Percentiles rank a stretch among this genome's conserved stretches.
These are phyloP conservation scores for Chaetogeoica ovagalla DNA, from an alignment of 2,888 invertebrate species.

Conservation along the genomic window DNA sequence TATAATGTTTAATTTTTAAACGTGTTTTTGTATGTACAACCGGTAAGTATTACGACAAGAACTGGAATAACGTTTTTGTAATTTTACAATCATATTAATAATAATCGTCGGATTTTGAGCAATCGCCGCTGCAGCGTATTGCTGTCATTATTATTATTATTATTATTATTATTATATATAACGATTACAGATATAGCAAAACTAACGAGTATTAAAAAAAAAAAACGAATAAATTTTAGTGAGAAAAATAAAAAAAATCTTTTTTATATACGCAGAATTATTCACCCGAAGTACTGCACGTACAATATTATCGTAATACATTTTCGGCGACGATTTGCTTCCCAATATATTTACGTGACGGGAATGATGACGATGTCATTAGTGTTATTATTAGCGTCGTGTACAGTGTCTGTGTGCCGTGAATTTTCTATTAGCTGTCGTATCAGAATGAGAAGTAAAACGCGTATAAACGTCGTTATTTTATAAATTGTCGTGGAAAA, in stretches of 20 bases:
- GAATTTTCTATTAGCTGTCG: not conserved
- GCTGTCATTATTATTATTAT: not conserved
- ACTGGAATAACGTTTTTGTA: not conserved
- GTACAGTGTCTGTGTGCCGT: not conserved
- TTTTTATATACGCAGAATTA: too few relatives aligned
- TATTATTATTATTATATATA: too few relatives aligned
- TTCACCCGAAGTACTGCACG: too few relatives aligned
- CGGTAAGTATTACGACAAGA: not conserved
- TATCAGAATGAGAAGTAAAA: not conserved
- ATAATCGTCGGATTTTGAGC: not conserved
- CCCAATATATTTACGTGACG: not conserved
- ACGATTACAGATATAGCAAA: too few relatives aligned
- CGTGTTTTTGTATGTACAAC: not conserved
- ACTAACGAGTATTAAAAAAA: too few relatives aligned
- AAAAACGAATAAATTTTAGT: too few relatives aligned
- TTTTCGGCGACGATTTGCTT: not conserved
- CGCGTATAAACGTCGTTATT: not conserved
- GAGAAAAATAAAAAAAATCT: too few relatives aligned
- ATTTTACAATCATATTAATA: not conserved
- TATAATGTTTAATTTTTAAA: conserved; percentile 6
- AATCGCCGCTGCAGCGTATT: not conserved
- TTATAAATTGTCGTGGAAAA: not conserved
- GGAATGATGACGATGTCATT: not conserved
- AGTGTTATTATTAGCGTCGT: not conserved
- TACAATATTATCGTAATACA: not conserved